Base-by-base conservation (phyloP, 2,113 vertebrate species). In the Galbula dea region DNA sequence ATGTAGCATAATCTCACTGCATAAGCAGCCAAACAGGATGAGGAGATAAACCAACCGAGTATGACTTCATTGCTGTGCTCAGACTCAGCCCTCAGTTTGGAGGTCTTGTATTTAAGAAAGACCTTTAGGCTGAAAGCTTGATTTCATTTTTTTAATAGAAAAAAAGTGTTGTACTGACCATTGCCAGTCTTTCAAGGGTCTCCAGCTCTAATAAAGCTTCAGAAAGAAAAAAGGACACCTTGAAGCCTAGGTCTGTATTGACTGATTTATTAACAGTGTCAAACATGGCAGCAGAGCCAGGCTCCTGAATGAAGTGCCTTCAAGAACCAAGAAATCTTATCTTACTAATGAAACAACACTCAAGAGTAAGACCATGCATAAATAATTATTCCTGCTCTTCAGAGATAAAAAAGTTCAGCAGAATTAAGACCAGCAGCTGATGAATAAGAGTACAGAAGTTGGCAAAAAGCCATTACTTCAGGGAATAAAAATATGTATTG, bases 401-500 rank as follows among this genome's bases (percentile, higher is more conserved):
- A 32, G 67, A 89, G 88, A 95, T 74, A 83, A 65, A 62, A n/a
- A 58, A 46, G n/a, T 22, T 66, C 71, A 89, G 63, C 49, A 88
- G 59, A 94, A 86, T 71, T 76, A 77, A 93, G 51, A 83, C 34
- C 29, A 62, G 82, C 85, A 96, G 67, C n/a, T 84, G 72, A 91
- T 83, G 59, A 93, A 72, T 46, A 51, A 77, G 48, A 76, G 17
- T 5, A 4, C 26, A 83, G 41, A 93, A 90, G n/a, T 0, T 95
- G 89, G 88, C 86, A 37, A 71, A 88, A 27, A 80, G 83, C 75
- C 79, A 91, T 16, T 12, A 41, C 75, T 80, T 88, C 2, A 78
- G 89, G 86, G 93, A 95, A 93, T 88, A 88, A 59, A 94, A 89
- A 8, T 87, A 94, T 89, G 89, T 83, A 91, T 39, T 86, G 75